Evolutionary conservation across 2,113 vertebrate species (phyloP), one percentile per base, ranked within the genome.

Genomic region (Elephantulus edwardii): DNA sequence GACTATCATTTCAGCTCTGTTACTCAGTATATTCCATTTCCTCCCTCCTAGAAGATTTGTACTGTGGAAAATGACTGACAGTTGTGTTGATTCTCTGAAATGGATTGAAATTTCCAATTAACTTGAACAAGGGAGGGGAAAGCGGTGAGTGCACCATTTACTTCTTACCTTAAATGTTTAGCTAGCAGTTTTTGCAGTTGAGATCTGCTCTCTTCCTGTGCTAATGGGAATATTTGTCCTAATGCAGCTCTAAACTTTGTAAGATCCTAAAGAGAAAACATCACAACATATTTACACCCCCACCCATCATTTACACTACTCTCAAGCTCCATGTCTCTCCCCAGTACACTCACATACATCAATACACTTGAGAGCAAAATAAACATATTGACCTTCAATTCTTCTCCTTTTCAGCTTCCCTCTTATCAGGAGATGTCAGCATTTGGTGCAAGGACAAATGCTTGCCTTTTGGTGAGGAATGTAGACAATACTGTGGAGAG

Each of bases 341-440:
- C 40, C 48, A 85, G 48, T 4, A 70, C 64, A 77, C 52, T 70
- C 54, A 56, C 30, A 62, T 14, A 70, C 78, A 50, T 75, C 56
- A 64, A 48, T 77, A 94, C 74, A 75, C 75, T 96, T 91, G 75
- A 96, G 82, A 97, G 76, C 76, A 96, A 96, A 97, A 97, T 91
- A 95, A 97, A 95, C 75, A 95, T 82, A 85, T 60, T 96, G 96
- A 96, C 95, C 94, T 97, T 97, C 95, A 95, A 30, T 96, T 95
- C 94, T 89, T 96, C 54, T 79, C 48, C 62, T 50, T 93, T 97
- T 95, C 83, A 94, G 48, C 88, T 96, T 94, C 86, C 50, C 83
- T 95, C 92, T 96, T 97, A 97, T 94, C 91, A 95, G 77, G 90
- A 93, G 44, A 96, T 91, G 93, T 92, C 95, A 96, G 68, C 75